Evolutionary conservation across 2,888 invertebrate genomes (phyloP).

Genomic region (Saturnia japonica): DNA sequence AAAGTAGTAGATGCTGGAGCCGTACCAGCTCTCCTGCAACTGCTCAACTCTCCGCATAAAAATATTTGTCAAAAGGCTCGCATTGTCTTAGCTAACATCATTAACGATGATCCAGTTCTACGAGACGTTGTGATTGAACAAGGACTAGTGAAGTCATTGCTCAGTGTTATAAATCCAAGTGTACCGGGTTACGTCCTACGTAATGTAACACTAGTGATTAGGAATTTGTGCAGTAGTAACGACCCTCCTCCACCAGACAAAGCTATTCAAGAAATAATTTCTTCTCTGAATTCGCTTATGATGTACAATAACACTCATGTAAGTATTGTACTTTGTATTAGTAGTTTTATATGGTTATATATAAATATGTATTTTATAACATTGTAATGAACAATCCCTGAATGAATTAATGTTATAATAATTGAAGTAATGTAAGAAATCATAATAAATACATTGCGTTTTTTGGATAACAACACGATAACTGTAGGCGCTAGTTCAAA

Average conservation of each 20-base stretch:
- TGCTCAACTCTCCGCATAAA: no score
- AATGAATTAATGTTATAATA: no score
- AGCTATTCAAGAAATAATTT: conserved; percentile 95
- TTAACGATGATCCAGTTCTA: conserved; percentile 95
- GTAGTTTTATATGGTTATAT: no score
- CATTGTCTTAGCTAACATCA: conserved; percentile 95
- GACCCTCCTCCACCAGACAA: conserved; percentile 96
- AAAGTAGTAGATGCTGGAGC: conserved; percentile 96
- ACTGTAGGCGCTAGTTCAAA: no score
- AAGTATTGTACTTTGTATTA: conserved; percentile 71
- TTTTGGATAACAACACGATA: no score
- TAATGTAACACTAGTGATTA: conserved; percentile 99
- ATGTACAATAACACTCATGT: conserved; percentile 98
- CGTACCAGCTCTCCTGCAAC: conserved; percentile 95
- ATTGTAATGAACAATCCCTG: no score
- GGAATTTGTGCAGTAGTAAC: conserved; percentile 99
- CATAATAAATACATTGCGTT: no score
- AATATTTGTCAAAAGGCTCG: conserved; percentile 99
- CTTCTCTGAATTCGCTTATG: conserved; percentile 95
- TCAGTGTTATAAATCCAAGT: conserved; percentile 97
- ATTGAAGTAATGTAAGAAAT: no score
- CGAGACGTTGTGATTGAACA: conserved; percentile 97
- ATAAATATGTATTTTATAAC: no score
- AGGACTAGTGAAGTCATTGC: conserved; percentile 96
- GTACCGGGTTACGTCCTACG: conserved; percentile 97